These are phyloP conservation scores for Notodromas monacha DNA, from an alignment of 2,888 invertebrate species.

Conservation along the genomic window DNA sequence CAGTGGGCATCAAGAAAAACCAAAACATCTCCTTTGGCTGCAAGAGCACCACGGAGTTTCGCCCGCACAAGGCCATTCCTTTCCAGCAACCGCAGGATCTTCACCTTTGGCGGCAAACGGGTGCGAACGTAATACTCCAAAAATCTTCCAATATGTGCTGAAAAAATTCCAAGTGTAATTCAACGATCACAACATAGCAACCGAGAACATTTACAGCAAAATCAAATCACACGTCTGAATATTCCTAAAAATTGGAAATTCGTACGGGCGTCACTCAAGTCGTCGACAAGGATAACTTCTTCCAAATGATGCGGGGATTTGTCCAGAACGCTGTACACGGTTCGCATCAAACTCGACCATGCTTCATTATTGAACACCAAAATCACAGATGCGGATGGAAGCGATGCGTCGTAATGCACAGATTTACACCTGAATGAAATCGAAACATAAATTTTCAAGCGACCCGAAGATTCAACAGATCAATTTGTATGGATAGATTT, in stretches of 20 bases:
- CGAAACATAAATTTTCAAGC: too few species aligned
- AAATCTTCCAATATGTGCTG: too few species aligned
- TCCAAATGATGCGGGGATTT: slow-evolving; percentile 35
- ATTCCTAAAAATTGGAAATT: too few species aligned
- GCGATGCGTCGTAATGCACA: slow-evolving; percentile 26
- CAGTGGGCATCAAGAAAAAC: slow-evolving; percentile 75
- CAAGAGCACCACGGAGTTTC: slow-evolving; percentile 49
- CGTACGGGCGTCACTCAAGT: slow-evolving; percentile 59
- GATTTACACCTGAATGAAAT: slow-evolving; percentile 23
- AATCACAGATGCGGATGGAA: slow-evolving; percentile 40
- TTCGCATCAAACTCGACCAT: slow-evolving; percentile 45
- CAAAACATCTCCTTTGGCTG: slow-evolving; percentile 41
- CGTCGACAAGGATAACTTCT: slow-evolving; percentile 81
- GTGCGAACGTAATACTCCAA: too few species aligned
- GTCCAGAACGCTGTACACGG: slow-evolving; percentile 60
- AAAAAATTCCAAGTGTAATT: too few species aligned
- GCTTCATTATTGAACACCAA: slow-evolving; percentile 70
- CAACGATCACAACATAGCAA: too few species aligned
- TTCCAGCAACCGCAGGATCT: slow-evolving; percentile 35
- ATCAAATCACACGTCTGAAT: too few species aligned
- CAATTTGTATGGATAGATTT: too few species aligned
- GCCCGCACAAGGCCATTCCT: slow-evolving; percentile 65
- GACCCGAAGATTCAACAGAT: too few species aligned
- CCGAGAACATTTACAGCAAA: too few species aligned
- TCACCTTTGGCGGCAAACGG: too few species aligned